These are phyloP conservation scores for Madoqua kirkii DNA, from an alignment of 2,113 vertebrate genomes.

Conservation along the genomic window DNA sequence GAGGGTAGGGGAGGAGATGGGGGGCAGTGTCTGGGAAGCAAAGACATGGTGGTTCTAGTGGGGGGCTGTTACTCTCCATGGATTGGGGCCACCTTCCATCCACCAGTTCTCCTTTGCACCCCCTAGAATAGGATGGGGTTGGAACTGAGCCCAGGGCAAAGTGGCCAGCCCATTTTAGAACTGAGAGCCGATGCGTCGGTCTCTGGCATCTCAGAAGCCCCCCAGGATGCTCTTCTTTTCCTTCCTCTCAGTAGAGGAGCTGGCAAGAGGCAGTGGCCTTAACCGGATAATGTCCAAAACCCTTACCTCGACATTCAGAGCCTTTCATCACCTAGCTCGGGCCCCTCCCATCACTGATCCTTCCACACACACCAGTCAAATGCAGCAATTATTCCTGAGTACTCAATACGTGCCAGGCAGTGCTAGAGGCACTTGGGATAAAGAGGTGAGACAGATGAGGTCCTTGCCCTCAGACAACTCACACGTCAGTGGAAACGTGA, in stretches of 20 bases:
- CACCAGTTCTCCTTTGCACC: neutral
- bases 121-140: neutral
- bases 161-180: neutral
- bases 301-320: neutral
- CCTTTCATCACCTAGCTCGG: neutral
- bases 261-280: neutral
- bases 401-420: neutral
- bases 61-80: neutral
- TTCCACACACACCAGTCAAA: neutral
- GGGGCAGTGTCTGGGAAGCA: neutral
- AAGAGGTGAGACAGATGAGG: neutral
- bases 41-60: no score
- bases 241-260: neutral
- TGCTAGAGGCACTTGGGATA: neutral
- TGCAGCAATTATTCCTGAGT: neutral
- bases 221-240: neutral
- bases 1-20: no score
- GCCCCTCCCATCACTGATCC: neutral
- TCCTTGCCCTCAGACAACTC: neutral
- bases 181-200: fast-evolving
- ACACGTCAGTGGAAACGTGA: neutral
- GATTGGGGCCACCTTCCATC: neutral
- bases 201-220: neutral
- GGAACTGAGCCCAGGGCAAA: neutral
- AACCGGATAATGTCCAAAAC: neutral